Base-by-base conservation (phyloP, 92 coral and sea anemone species). In the Phenganax subtilis region DNA sequence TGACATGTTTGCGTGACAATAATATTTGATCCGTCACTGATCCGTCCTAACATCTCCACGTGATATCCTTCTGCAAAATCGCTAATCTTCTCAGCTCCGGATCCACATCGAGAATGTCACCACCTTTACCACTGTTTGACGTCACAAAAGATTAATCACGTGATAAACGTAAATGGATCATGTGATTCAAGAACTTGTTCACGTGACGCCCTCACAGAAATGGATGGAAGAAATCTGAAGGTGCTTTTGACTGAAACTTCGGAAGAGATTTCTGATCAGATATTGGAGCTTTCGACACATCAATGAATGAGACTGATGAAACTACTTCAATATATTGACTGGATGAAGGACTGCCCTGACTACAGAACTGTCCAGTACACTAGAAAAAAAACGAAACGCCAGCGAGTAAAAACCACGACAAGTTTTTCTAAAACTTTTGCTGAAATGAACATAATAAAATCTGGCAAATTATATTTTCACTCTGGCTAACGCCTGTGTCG, bases 211-310 rank as follows among this genome's bases (percentile, higher is more conserved):
- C 56, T 73, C 85, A 88, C 7, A 90, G 85, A 54, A 90, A 90
- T 7, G 96, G 96, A 72, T 90, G 87, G 68, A 90, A 90, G 86
- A 90, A 90, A 79, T 90, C 90, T 2, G 96, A 90, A 9, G 96
- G 90, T 27, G 96, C 91, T 71, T 90, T 90, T 51, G 97, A 96
- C 59, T 93, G 97, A 64, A 93, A 93, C 25, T 96, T 89, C 12
- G 98, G 98, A 53, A 85, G 77, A 54, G 98, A 90, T 57, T 94
- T 92, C 47, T 85, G 69, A 57, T 83, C 89, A 20, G 90, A 82
- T 15, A 84, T 85, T 27, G 98, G 97, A 64, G 74, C 76, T 30
- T 86, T 68, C 0, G 98, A 94, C 28, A 94, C 96, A 62, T 94
- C 98, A 25, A 92, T 87, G 63, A 94, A 94, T 55, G 92, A 87